These are phyloP conservation scores for Anhinga anhinga DNA, from an alignment of 2,113 vertebrate species.

Conservation along the genomic window DNA sequence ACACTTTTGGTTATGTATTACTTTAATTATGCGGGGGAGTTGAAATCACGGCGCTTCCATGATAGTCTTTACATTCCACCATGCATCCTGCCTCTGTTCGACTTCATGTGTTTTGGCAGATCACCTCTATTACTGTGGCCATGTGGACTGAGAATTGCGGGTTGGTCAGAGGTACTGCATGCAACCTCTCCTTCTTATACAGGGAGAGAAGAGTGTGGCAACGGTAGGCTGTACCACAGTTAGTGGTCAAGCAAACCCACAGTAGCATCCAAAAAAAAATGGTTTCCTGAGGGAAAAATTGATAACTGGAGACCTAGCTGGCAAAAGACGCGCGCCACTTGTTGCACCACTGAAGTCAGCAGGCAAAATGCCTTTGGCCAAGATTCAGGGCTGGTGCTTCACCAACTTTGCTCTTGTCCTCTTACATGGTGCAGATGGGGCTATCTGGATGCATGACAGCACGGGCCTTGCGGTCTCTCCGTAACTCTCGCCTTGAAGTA, in stretches of 20 bases:
- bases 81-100: accelerated
- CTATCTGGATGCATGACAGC: background rate
- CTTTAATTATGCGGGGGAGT: background rate
- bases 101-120: background rate
- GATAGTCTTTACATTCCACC: background rate
- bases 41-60: background rate
- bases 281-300: background rate
- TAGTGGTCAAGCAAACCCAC: background rate
- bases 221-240: background rate
- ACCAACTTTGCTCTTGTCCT: background rate
- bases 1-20: background rate
- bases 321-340: background rate
- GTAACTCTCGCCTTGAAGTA: background rate
- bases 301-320: background rate
- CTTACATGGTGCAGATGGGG: background rate
- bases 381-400: background rate
- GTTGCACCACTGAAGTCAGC: background rate
- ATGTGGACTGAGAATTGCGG: accelerated
- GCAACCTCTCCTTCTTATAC: background rate
- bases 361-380: background rate
- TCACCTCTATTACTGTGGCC: background rate
- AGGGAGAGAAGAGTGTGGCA: background rate
- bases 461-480: background rate
- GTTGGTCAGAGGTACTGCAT: background rate
- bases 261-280: background rate